Base-by-base conservation (phyloP, 2,113 vertebrate species). In the Nerophis ophidion region DNA sequence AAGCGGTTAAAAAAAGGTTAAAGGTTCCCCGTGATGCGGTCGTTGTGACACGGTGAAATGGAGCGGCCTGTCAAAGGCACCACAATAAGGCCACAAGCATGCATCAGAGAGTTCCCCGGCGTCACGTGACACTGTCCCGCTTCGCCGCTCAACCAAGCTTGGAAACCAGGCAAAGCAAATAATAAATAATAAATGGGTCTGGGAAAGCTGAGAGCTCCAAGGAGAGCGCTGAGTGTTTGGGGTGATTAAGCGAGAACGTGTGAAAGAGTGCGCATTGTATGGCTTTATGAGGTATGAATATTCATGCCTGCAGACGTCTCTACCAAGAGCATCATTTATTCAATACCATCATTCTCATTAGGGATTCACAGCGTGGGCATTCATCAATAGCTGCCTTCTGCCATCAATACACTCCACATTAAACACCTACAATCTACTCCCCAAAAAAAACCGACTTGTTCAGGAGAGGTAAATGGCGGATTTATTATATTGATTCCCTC, bases 71-170 rank as follows among this genome's bases (percentile, higher is more conserved):
- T 77, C 75, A 74, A 69, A 67, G 49, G 46, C 76, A 84, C 85
- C 82, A 70, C 83, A 85, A 76, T 74, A 67, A 67, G 69, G 79
- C 84, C 86, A 62, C 86, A 85, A 61, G 52, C 56, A 67, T 63
- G 69, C 51, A 76, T 63, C 69, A 58, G 50, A 70, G 26, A 26
- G 26, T 3, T 26, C 26, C 26, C 26, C 26, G 2, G 68, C 82
- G 89, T 80, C 87, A 89, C 65, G 40, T 42, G 80, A 88, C 45
- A 76, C 86, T 60, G 64, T 33, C 55, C 59, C 13, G 44, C 65
- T 65, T 65, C 44, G 57, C 78, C 72, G 80, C 71, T 68, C 79
- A 54, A 79, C 83, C 77, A 64, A 61, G 76, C 68, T 64, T 55
- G 8, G 55, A 73, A 64, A 64, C 60, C 6, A 72, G 42, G 63